A percentile compares a stretch with the other conserved stretches of the same genome.
Evolutionary conservation across 2,113 vertebrate genomes (phyloP).

Genomic region (Heterotis niloticus): DNA sequence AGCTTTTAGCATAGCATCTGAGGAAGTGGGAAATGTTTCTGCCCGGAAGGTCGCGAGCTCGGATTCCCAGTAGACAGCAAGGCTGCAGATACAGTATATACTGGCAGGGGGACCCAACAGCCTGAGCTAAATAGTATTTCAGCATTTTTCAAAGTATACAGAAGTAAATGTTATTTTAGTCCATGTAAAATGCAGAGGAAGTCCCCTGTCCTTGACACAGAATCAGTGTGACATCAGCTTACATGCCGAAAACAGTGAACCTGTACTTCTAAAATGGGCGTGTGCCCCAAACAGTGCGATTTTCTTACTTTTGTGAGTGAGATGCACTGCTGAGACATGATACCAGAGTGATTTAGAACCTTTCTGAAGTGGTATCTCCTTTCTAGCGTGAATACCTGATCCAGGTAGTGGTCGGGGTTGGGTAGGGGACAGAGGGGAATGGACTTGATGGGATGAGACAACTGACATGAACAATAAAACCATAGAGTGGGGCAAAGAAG

Average conservation of each 20-base stretch:
- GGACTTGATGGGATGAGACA: slow-evolving; percentile 36
- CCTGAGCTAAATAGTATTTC: no score
- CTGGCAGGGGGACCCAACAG: no score
- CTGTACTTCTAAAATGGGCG: slow-evolving; percentile 6
- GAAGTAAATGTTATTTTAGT: background rate
- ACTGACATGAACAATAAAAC: slow-evolving; percentile 29
- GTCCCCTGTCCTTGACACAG: background rate
- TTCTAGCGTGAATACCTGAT: slow-evolving; percentile 56
- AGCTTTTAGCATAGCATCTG: no score
- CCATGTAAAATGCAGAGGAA: background rate
- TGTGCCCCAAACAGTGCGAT: slow-evolving; percentile 42
- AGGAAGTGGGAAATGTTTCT: background rate
- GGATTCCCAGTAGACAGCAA: background rate
- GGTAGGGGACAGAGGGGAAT: slow-evolving; percentile 5
- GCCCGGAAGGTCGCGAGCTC: background rate
- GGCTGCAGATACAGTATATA: no score
- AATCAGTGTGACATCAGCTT: background rate
- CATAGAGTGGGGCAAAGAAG: slow-evolving; percentile 2
- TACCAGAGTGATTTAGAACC: slow-evolving; percentile 39
- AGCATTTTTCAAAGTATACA: background rate
- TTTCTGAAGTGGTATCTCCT: slow-evolving; percentile 66
- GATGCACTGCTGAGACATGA: slow-evolving; percentile 63
- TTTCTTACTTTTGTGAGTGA: slow-evolving; percentile 61
- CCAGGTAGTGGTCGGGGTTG: slow-evolving; percentile 42
- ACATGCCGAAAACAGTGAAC: background rate